phyloP scores from a whole-genome alignment of 1,140 invertebrate genomes.

The Nebria ingens region DNA sequence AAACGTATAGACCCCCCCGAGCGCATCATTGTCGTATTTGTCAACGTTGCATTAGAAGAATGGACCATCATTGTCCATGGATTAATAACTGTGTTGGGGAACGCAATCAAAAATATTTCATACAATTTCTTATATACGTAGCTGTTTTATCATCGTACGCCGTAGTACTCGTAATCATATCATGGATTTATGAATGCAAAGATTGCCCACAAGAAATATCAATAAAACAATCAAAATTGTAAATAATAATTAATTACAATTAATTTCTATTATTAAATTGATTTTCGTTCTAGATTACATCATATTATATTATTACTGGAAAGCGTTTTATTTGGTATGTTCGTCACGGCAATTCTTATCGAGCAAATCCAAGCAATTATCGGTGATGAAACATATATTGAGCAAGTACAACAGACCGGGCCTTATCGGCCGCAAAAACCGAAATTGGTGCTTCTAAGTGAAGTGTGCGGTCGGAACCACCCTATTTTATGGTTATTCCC shows the following conservation, averaged over 20 bases:
- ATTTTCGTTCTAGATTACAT: slow-evolving; percentile 56
- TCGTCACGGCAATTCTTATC: slow-evolving; percentile 79
- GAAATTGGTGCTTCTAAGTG: slow-evolving; percentile 57
- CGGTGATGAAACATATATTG: slow-evolving; percentile 59
- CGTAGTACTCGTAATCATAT: slow-evolving; percentile 56
- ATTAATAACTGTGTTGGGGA: slow-evolving; percentile 88
- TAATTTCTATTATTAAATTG: slow-evolving; percentile 13
- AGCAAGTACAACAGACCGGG: slow-evolving; percentile 63
- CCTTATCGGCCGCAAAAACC: slow-evolving; percentile 52
- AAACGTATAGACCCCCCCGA: slow-evolving; percentile 72
- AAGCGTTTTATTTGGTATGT: slow-evolving; percentile 76
- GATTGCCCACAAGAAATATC: slow-evolving; percentile 55
- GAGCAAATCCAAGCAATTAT: slow-evolving; percentile 78
- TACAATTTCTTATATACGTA: slow-evolving; percentile 82
- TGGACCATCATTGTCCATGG: slow-evolving; percentile 90
- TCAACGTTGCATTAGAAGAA: slow-evolving; percentile 71
- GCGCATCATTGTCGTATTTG: slow-evolving; percentile 87
- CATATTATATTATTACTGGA: slow-evolving; percentile 76
- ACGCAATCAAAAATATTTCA: slow-evolving; percentile 88
- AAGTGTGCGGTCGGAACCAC: slow-evolving; percentile 71
- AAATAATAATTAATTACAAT: slow-evolving; percentile 32
- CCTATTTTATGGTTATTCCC: slow-evolving; percentile 55
- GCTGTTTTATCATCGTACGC: slow-evolving; percentile 51
- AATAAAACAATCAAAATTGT: slow-evolving; percentile 67
- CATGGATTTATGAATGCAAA: slow-evolving; percentile 65